phyloP scores from a whole-genome alignment of 2,888 invertebrate genomes.

The Chrysolina haemoptera region DNA sequence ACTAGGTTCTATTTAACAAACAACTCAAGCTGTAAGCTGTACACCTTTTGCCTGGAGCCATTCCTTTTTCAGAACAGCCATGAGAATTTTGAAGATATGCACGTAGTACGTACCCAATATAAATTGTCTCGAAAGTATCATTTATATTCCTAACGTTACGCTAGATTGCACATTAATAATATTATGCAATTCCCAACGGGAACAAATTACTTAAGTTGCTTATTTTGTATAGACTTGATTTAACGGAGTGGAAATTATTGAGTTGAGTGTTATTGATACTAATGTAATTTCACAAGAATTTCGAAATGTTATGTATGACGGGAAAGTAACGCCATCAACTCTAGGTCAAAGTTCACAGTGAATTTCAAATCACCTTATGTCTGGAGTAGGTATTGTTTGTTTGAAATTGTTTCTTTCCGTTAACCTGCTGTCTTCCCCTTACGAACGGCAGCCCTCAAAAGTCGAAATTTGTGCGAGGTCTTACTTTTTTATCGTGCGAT shows the following conservation, averaged over 20 bases:
- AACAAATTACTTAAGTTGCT: constrained; percentile 13
- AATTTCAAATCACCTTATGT: too few relatives aligned
- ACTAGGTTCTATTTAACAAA: not conserved
- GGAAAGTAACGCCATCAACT: too few relatives aligned
- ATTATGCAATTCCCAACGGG: constrained; percentile 15
- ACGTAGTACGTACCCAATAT: not conserved
- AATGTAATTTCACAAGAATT: too few relatives aligned
- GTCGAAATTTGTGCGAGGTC: too few relatives aligned
- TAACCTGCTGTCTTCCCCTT: too few relatives aligned
- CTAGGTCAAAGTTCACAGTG: too few relatives aligned
- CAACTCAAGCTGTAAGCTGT: too few relatives aligned
- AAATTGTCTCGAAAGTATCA: constrained; percentile 7
- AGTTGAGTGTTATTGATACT: not conserved
- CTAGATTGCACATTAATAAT: not conserved
- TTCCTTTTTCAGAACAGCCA: not conserved
- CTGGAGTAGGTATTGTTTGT: too few relatives aligned
- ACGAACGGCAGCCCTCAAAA: too few relatives aligned
- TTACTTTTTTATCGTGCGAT: too few relatives aligned
- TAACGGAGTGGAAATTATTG: not conserved
- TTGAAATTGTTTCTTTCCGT: too few relatives aligned
- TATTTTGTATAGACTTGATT: not conserved
- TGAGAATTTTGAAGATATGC: not conserved
- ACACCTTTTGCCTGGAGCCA: not conserved
- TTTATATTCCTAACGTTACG: constrained; percentile 7
- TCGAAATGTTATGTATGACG: too few relatives aligned